These are phyloP conservation scores for Lasioglossum figueresi DNA, from an alignment of 2,888 invertebrate genomes.

Conservation along the genomic window DNA sequence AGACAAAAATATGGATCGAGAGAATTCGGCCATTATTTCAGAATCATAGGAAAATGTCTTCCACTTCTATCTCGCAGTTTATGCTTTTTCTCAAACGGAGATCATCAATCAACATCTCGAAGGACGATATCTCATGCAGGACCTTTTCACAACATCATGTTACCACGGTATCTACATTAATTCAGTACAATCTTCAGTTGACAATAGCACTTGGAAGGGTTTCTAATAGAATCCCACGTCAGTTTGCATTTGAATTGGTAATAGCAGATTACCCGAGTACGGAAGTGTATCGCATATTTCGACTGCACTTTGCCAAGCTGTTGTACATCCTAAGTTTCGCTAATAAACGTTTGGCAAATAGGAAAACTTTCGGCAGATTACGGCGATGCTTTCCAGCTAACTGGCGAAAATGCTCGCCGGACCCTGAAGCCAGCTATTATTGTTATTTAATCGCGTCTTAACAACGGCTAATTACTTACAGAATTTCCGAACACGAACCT, in stretches of 20 bases:
- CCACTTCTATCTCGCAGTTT: neutral
- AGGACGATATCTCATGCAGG: neutral
- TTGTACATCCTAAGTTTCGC: neutral
- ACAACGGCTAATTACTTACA: neutral
- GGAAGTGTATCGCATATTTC: neutral
- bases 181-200: neutral
- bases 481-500: neutral
- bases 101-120: neutral
- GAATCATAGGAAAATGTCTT: neutral
- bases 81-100: neutral
- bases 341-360: neutral
- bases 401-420: neutral
- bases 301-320: neutral
- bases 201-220: neutral
- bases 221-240: neutral
- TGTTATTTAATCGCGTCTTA: neutral
- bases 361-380: neutral
- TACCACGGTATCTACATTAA: neutral
- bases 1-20: neutral
- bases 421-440: neutral
- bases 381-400: neutral
- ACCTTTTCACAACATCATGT: neutral
- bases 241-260: constrained; percentile 9
- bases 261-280: neutral
- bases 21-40: neutral